phyloP scores from a whole-genome alignment of 2,888 invertebrate species.

The Alloscopus bannaensis region DNA sequence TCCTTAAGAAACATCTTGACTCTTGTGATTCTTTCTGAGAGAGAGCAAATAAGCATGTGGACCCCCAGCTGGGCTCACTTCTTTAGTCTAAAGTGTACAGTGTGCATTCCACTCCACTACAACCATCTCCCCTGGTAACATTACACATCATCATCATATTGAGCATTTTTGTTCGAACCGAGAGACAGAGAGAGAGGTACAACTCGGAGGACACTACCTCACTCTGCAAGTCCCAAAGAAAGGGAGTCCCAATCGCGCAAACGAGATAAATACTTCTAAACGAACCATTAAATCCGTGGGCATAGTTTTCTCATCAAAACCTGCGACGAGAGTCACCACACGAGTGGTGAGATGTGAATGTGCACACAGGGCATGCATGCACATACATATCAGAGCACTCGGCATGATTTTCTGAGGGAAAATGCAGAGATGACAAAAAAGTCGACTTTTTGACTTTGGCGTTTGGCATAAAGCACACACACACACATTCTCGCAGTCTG shows the following conservation, averaged over 20 bases:
- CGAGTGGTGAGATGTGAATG: no score
- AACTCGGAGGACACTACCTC: no score
- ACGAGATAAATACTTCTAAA: no score
- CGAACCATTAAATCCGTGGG: no score
- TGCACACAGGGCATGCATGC: not conserved
- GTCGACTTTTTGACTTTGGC: slow-evolving; percentile 57
- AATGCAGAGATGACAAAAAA: slow-evolving; percentile 45
- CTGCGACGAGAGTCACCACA: no score
- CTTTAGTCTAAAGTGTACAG: slow-evolving; percentile 32
- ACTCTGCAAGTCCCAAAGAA: no score
- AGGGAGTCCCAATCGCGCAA: no score
- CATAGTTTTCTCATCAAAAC: no score
- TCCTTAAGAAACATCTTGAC: not conserved
- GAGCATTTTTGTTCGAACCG: no score
- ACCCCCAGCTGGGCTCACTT: slow-evolving; percentile 61
- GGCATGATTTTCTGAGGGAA: no score
- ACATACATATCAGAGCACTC: slow-evolving; percentile 34
- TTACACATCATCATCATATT: slow-evolving; percentile 12
- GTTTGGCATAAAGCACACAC: slow-evolving; percentile 32
- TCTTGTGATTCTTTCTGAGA: slow-evolving; percentile 36
- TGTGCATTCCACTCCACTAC: not conserved
- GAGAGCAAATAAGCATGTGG: slow-evolving; percentile 52
- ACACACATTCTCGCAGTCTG: no score
- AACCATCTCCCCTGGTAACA: not conserved
- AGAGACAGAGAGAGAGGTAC: no score